Percentiles rank a stretch among this genome's conserved stretches.
These are phyloP conservation scores for Fulica atra DNA, from an alignment of 2,113 vertebrate species.

Conservation along the genomic window DNA sequence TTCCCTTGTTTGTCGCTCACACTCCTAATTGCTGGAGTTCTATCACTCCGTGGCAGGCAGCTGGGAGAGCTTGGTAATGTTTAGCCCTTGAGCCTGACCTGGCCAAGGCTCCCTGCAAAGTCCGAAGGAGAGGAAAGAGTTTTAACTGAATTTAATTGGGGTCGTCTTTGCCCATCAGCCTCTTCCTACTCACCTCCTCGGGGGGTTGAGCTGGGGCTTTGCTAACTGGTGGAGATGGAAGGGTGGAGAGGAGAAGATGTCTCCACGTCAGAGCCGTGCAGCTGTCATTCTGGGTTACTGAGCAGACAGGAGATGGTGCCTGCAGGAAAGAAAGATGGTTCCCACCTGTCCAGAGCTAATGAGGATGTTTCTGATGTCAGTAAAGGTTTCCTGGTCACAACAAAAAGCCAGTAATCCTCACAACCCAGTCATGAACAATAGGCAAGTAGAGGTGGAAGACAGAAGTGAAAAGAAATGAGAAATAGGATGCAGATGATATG, in stretches of 20 bases:
- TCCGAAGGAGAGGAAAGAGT: constrained; percentile 63
- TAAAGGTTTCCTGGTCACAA: constrained; percentile 47
- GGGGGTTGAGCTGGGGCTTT: constrained; percentile 46
- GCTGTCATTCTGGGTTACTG: constrained; percentile 82
- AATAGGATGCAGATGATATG: neutral
- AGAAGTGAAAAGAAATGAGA: neutral
- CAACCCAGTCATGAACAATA: neutral
- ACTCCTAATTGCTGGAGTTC: constrained; percentile 63
- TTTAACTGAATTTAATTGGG: constrained; percentile 76
- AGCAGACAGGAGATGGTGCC: constrained; percentile 77
- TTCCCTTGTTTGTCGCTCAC: constrained; percentile 38
- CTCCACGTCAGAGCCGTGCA: constrained; percentile 62
- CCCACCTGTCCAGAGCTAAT: constrained; percentile 72
- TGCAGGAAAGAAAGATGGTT: constrained; percentile 73
- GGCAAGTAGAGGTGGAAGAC: neutral
- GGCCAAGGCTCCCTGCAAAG: constrained; percentile 13
- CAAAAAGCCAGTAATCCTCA: neutral
- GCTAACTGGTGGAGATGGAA: constrained; percentile 32
- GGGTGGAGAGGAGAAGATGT: constrained; percentile 17
- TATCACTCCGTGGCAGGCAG: constrained; percentile 22
- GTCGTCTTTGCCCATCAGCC: constrained; percentile 70
- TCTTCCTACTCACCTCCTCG: constrained; percentile 32
- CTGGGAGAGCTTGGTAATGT: constrained; percentile 15
- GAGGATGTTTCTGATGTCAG: constrained; percentile 68
- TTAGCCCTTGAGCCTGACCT: constrained; percentile 72